Percentiles rank a stretch among this genome's conserved stretches.
phyloP scores from a whole-genome alignment of 2,113 vertebrate genomes.

The Bothrops jararaca region DNA sequence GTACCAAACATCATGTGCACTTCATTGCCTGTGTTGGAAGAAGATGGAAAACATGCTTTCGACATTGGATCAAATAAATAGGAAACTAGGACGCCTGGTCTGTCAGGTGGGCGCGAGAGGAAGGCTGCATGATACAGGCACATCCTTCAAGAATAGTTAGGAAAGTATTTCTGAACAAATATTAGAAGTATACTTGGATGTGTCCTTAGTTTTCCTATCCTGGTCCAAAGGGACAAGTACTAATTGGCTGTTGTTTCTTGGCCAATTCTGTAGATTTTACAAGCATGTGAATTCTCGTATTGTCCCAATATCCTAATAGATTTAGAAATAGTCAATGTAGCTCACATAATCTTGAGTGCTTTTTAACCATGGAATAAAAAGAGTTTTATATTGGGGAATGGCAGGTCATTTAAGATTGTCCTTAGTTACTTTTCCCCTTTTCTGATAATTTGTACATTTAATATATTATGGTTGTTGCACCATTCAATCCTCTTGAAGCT shows the following conservation, averaged over 20 bases:
- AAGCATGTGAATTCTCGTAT: neutral
- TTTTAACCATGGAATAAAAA: neutral
- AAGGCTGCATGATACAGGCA: neutral
- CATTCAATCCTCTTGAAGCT: neutral
- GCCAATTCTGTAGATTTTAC: neutral
- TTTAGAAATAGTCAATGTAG: neutral
- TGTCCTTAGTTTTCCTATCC: neutral
- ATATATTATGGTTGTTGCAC: neutral
- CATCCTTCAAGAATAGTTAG: neutral
- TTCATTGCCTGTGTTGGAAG: neutral
- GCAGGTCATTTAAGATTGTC: neutral
- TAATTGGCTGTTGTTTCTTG: neutral
- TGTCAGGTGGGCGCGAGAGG: neutral
- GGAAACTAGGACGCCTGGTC: neutral
- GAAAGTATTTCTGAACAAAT: neutral
- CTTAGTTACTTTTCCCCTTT: neutral
- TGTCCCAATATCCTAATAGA: neutral
- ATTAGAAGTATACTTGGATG: neutral
- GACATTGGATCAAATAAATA: neutral
- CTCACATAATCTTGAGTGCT: neutral
- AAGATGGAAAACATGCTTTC: neutral
- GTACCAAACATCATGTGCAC: neutral
- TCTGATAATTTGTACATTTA: neutral
- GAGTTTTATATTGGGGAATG: neutral
- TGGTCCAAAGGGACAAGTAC: neutral